A percentile compares a stretch with the other conserved stretches of the same genome.
These are phyloP conservation scores for Hormaphis cornu DNA, from an alignment of 1,140 invertebrate genomes.

Conservation along the genomic window DNA sequence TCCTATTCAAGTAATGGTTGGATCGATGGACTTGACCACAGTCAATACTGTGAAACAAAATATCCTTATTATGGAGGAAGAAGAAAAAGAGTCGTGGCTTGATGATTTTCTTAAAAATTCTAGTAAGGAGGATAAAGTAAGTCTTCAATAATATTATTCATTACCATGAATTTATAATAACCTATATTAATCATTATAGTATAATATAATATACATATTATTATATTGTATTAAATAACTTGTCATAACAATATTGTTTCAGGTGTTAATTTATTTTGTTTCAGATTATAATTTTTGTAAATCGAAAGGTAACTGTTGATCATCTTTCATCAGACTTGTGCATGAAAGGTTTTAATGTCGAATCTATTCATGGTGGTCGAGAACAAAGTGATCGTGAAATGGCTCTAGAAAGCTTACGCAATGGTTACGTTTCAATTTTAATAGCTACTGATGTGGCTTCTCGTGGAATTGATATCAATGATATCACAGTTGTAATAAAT, in stretches of 20 bases:
- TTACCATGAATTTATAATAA: background rate
- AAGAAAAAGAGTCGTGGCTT: slow-evolving; percentile 57
- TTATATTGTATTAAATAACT: no score
- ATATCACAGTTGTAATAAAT: slow-evolving; percentile 86
- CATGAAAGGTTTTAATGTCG: slow-evolving; percentile 55
- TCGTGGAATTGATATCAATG: slow-evolving; percentile 82
- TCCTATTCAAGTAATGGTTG: slow-evolving; percentile 81
- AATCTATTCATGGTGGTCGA: slow-evolving; percentile 80
- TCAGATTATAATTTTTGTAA: slow-evolving; percentile 68
- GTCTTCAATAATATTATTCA: background rate
- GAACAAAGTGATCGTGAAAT: slow-evolving; percentile 78
- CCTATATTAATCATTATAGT: no score
- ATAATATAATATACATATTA: no score
- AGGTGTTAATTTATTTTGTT: background rate
- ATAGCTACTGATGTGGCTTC: slow-evolving; percentile 92
- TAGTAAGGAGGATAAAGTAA: slow-evolving; percentile 2
- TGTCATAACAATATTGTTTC: no score
- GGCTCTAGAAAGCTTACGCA: slow-evolving; percentile 71
- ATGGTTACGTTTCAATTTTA: slow-evolving; percentile 65
- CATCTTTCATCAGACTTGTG: slow-evolving; percentile 69
- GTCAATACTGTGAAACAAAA: slow-evolving; percentile 71
- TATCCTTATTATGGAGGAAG: slow-evolving; percentile 60
- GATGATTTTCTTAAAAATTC: slow-evolving; percentile 38
- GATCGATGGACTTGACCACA: slow-evolving; percentile 73
- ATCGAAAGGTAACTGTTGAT: slow-evolving; percentile 69